Conservation (phyloP, 2,113 vertebrate genomes). For the Anhinga rufa region DNA sequence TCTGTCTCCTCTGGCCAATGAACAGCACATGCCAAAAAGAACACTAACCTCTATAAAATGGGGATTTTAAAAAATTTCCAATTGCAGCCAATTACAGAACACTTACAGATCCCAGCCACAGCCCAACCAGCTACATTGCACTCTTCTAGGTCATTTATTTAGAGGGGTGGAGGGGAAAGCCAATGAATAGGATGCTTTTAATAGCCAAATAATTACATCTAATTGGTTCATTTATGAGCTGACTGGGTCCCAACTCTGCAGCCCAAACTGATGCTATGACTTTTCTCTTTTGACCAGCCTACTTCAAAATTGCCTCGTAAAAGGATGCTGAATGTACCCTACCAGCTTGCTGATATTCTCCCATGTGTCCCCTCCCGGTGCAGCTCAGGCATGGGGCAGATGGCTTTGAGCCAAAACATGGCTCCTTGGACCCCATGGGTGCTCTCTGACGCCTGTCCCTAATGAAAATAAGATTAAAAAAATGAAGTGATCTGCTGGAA, state of each 20-base stretch:
- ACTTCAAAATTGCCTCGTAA: neutral
- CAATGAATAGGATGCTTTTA: neutral
- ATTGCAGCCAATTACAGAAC: neutral
- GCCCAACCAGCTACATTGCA: neutral
- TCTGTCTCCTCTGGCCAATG: neutral
- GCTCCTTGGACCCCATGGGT: neutral
- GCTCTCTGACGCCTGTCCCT: neutral
- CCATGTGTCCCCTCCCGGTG: neutral
- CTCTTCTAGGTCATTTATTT: neutral
- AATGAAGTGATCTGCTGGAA: neutral
- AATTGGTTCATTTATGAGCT: constrained; percentile 27
- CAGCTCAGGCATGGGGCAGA: neutral
- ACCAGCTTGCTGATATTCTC: neutral
- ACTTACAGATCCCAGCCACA: neutral
- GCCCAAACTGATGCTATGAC: neutral
- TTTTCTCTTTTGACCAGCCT: constrained; percentile 19
- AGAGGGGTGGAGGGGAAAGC: neutral
- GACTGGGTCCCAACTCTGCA: neutral
- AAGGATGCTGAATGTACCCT: neutral
- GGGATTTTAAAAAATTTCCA: neutral
- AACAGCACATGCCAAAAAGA: neutral
- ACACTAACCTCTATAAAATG: neutral
- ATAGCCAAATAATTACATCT: constrained; percentile 18
- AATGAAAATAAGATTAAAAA: neutral
- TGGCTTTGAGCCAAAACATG: neutral